A percentile compares a stretch with the other conserved stretches of the same genome.
Evolutionary conservation across 2,797 vertebrate species (phyloP).

Genomic region (Nothura maculosa): DNA sequence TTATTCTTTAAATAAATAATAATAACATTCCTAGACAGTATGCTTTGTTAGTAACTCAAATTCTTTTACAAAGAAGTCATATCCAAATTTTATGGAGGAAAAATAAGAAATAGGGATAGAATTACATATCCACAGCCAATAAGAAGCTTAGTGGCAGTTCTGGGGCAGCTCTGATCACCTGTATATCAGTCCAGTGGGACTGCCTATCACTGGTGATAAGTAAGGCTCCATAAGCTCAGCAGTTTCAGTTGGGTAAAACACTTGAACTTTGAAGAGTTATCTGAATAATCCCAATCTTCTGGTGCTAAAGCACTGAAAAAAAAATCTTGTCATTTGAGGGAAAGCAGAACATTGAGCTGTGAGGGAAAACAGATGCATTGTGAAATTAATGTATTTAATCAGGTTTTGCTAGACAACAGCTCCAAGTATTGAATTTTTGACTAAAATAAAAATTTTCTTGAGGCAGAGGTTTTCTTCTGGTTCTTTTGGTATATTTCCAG

Average conservation of each 20-base stretch:
- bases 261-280: background rate
- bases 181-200: background rate
- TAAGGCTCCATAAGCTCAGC: background rate
- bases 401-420: background rate
- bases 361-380: background rate
- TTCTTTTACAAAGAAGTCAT: background rate
- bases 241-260: background rate
- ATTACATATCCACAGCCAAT: background rate
- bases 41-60: background rate
- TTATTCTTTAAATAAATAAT: background rate
- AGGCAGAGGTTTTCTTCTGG: background rate
- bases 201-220: accelerated
- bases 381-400: background rate
- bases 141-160: background rate
- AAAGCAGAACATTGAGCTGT: background rate
- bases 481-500: background rate
- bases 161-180: background rate
- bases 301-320: background rate
- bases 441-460: background rate
- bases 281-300: background rate
- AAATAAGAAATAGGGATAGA: background rate
- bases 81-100: background rate
- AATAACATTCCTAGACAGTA: background rate
- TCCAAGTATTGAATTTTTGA: background rate
- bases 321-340: accelerated